Conservation (phyloP, 2,797 vertebrate genomes). For the Coracias cyanogaster region DNA sequence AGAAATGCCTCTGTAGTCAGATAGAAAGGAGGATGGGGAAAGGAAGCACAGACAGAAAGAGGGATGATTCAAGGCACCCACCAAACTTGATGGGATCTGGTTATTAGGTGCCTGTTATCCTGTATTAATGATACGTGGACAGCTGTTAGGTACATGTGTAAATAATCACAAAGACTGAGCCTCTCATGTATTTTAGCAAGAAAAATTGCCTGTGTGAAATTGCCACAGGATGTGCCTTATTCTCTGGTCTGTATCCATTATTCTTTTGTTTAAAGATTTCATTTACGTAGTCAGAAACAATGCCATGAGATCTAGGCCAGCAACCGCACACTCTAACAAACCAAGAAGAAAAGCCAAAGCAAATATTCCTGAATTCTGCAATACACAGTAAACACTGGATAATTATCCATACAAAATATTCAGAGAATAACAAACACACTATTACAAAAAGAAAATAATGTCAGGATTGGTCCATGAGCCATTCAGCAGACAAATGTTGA, state of each 20-base stretch:
- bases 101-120: not conserved
- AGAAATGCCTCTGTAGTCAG: not conserved
- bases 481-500: not conserved
- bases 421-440: not conserved
- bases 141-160: not conserved
- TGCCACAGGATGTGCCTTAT: conserved; percentile 58
- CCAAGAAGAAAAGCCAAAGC: conserved; percentile 57
- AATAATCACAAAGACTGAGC: conserved; percentile 26
- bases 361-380: conserved; percentile 56
- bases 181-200: not conserved
- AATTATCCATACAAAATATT: conserved; percentile 6
- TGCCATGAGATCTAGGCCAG: conserved; percentile 41
- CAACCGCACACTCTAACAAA: conserved; percentile 25
- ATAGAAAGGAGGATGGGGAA: not conserved
- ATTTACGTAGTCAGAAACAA: conserved; percentile 64
- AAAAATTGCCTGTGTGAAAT: conserved; percentile 47
- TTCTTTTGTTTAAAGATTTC: conserved; percentile 42
- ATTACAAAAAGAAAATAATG: not conserved
- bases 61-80: not conserved
- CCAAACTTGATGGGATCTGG: not conserved
- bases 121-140: not conserved
- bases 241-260: conserved; percentile 56
- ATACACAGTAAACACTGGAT: not conserved
- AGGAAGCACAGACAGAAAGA: not conserved
- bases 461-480: not conserved